Evolutionary conservation across 2,797 vertebrate species (phyloP).

Genomic region (Propithecus deckenii): DNA sequence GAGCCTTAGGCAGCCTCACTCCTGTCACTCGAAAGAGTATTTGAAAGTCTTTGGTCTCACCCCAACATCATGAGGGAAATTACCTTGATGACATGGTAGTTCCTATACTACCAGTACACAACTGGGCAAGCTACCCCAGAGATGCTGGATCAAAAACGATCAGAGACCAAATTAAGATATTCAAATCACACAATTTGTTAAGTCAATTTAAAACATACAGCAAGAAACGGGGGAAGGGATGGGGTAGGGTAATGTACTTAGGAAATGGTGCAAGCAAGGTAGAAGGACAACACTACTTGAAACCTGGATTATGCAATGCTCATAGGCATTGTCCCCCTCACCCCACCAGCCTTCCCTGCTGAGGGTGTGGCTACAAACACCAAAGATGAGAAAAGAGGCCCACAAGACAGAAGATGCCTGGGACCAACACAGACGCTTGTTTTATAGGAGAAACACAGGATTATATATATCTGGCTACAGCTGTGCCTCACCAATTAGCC

Average conservation of each 20-base stretch:
- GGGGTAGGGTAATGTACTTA: not conserved
- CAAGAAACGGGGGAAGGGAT: not conserved
- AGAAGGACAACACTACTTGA: not conserved
- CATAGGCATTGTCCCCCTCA: not conserved
- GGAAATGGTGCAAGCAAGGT: not conserved
- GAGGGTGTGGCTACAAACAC: not conserved
- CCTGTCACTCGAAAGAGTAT: not conserved
- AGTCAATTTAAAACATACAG: not conserved
- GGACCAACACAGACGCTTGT: not conserved
- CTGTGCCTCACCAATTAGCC: not conserved
- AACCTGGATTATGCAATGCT: not conserved
- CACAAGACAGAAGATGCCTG: not conserved
- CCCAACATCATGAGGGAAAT: not conserved
- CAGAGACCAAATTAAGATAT: not conserved
- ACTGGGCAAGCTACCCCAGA: not conserved
- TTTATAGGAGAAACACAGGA: not conserved
- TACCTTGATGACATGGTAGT: not conserved
- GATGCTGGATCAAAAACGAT: not conserved
- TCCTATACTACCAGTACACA: not conserved
- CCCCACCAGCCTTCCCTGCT: not conserved
- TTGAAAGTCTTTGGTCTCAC: not conserved
- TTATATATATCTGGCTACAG: not conserved
- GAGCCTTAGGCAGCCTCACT: not conserved
- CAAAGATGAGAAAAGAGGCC: not conserved
- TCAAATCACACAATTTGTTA: not conserved